Conservation (phyloP, 2,797 vertebrate genomes). For the Anas flavirostris region DNA sequence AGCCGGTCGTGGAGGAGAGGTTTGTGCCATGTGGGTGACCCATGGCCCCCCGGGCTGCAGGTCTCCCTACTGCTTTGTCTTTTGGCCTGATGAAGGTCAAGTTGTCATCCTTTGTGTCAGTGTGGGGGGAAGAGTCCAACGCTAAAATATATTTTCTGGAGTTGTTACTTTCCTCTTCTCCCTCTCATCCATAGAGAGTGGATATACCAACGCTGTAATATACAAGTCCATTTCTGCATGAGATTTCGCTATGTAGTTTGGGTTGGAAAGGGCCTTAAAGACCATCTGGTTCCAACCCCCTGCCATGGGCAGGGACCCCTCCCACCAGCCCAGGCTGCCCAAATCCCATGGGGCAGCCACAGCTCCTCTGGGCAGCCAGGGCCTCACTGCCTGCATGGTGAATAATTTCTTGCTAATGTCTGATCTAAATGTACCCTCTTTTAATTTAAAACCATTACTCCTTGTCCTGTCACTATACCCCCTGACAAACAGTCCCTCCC, state of each 20-base stretch:
- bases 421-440: neutral
- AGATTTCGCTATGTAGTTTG: neutral
- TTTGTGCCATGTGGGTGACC: accelerated
- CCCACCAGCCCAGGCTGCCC: neutral
- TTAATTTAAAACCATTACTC: neutral
- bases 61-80: neutral
- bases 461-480: neutral
- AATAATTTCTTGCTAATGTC: neutral
- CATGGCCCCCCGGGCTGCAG: accelerated
- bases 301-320: neutral
- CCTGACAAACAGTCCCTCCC: neutral
- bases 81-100: neutral
- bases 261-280: neutral
- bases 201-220: neutral
- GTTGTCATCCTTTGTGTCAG: neutral
- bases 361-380: neutral
- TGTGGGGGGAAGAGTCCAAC: neutral
- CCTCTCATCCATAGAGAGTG: neutral
- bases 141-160: neutral
- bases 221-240: neutral
- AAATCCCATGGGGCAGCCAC: neutral
- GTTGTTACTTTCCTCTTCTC: neutral
- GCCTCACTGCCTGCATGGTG: neutral
- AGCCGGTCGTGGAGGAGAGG: accelerated
- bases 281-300: too few relatives aligned